phyloP scores from a whole-genome alignment of 2,113 vertebrate species.

The Narcine bancroftii region DNA sequence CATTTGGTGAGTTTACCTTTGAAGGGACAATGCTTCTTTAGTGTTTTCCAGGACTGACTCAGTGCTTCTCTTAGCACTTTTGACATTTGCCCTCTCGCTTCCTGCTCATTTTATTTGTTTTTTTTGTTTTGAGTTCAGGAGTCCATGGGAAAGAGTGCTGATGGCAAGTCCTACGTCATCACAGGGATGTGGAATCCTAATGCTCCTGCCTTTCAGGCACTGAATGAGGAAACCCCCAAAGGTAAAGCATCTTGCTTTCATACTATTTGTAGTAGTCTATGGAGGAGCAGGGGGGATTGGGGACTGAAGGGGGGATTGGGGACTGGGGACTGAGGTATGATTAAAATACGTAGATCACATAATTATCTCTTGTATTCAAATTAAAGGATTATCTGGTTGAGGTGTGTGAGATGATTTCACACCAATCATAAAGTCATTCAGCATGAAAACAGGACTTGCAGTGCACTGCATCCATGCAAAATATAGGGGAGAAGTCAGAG shows the following conservation, averaged over 20 bases:
- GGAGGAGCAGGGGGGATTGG: background rate
- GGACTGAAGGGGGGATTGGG: too few species aligned
- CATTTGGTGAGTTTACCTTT: background rate
- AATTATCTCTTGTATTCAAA: background rate
- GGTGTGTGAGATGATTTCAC: too few species aligned
- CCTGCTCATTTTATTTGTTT: background rate
- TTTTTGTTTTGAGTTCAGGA: conserved; percentile 62
- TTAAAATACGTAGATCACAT: too few species aligned
- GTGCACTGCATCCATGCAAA: too few species aligned
- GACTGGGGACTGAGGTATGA: too few species aligned
- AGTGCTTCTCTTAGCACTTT: background rate
- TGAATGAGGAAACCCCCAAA: conserved; percentile 96
- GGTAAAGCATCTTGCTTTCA: conserved; percentile 53
- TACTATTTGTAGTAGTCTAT: background rate
- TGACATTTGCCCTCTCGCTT: background rate
- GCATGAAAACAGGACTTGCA: too few species aligned
- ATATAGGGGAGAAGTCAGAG: too few species aligned
- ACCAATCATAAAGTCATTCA: too few species aligned
- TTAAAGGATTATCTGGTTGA: background rate
- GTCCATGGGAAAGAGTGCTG: conserved; percentile 87
- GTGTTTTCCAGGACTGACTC: background rate
- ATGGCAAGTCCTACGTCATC: conserved; percentile 88
- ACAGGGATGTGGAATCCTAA: conserved; percentile 94
- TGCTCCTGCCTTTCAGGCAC: conserved; percentile 68
- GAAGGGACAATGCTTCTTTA: background rate